Evolutionary conservation across 2,113 vertebrate genomes (phyloP).

Genomic region (Psilopogon haemacephalus): DNA sequence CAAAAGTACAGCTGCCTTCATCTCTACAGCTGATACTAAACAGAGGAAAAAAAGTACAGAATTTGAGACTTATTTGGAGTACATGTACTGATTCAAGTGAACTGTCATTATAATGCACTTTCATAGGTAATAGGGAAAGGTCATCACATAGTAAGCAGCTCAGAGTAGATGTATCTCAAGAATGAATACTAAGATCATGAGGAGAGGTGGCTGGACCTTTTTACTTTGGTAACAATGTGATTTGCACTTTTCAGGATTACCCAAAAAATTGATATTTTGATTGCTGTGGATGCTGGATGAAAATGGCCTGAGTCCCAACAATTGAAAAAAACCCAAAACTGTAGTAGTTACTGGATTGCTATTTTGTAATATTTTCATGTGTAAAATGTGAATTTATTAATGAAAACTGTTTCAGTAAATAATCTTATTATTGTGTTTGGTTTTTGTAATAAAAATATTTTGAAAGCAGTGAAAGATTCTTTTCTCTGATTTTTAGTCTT

Average conservation of each 20-base stretch:
- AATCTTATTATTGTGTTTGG: background rate
- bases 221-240: background rate
- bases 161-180: background rate
- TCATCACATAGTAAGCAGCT: background rate
- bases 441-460: slow-evolving; percentile 34
- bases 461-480: background rate
- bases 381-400: slow-evolving; percentile 38
- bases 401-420: slow-evolving; percentile 58
- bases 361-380: slow-evolving; percentile 45
- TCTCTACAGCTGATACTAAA: background rate
- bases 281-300: slow-evolving; percentile 54
- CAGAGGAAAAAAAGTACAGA: background rate
- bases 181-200: background rate
- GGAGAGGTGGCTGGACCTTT: background rate
- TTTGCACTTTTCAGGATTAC: slow-evolving; percentile 68
- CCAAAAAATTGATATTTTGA: slow-evolving; percentile 80
- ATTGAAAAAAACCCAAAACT: background rate
- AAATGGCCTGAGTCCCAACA: background rate
- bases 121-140: background rate
- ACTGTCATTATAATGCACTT: background rate
- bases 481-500: background rate
- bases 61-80: background rate
- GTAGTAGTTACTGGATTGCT: slow-evolving; percentile 14
- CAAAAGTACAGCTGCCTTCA: background rate
- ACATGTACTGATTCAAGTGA: background rate